phyloP scores from a whole-genome alignment of 1,140 invertebrate species.

The Acarapis woodi region DNA sequence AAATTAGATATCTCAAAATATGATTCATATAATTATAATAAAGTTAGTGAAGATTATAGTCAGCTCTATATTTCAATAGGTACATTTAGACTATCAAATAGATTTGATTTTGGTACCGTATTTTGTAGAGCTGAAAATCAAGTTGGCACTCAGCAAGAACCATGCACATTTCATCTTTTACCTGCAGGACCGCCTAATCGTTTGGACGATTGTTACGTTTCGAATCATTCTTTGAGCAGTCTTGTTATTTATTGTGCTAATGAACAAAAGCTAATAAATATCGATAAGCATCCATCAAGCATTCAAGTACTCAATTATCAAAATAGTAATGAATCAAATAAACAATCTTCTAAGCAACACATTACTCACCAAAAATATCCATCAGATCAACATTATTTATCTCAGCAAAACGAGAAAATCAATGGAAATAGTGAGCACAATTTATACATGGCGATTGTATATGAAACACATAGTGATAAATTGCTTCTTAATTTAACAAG shows the following conservation, averaged over 20 bases:
- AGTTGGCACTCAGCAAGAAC: conserved; percentile 14
- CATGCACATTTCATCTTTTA: conserved; percentile 12
- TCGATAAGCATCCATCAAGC: no score
- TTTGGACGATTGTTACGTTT: conserved; percentile 11
- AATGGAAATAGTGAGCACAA: no score
- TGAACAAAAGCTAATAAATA: no score
- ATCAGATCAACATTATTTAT: no score
- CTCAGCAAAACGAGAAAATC: no score
- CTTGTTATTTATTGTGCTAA: conserved; percentile 36
- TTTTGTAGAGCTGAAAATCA: conserved; percentile 14
- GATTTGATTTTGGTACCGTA: conserved; percentile 12
- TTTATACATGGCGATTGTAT: conserved; percentile 45
- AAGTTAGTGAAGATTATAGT: background rate
- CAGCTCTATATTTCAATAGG: no score
- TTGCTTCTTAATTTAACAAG: conserved; percentile 23
- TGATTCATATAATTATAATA: no score
- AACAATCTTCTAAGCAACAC: no score
- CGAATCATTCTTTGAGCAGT: conserved; percentile 14
- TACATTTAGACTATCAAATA: no score
- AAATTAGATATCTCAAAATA: no score
- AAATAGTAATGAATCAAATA: conserved; percentile 54
- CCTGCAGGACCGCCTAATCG: conserved; percentile 14
- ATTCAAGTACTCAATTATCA: no score
- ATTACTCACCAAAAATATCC: no score
- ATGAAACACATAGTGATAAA: conserved; percentile 23